These are phyloP conservation scores for Maccullochella peelii DNA, from an alignment of 2,113 vertebrate genomes.

Conservation along the genomic window DNA sequence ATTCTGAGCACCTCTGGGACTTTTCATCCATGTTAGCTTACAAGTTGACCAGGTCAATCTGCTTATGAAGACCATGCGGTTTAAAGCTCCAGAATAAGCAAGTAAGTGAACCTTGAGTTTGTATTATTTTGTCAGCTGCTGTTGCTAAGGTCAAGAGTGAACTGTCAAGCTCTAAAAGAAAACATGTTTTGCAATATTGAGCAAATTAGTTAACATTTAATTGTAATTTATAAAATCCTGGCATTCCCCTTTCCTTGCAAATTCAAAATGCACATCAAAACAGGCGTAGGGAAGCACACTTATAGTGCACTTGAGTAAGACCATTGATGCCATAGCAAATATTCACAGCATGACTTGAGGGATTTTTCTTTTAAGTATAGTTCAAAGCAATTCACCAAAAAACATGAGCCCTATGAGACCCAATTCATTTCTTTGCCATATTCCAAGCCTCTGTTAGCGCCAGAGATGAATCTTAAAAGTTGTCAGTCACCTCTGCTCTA, in stretches of 20 bases:
- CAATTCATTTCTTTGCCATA: conserved; percentile 59
- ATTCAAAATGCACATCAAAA: conserved; percentile 45
- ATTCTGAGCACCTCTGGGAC: background rate
- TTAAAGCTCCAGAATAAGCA: background rate
- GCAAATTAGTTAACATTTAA: background rate
- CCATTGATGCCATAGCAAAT: conserved; percentile 54
- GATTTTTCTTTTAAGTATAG: conserved; percentile 70
- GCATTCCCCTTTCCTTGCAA: background rate
- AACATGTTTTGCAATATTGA: background rate
- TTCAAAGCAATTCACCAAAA: conserved; percentile 63
- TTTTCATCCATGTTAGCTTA: background rate
- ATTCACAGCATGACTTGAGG: conserved; percentile 64
- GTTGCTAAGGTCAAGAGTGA: background rate
- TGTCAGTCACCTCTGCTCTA: conserved; percentile 73
- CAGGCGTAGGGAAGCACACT: conserved; percentile 25
- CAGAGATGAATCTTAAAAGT: conserved; percentile 51
- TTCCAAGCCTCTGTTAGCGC: conserved; percentile 62
- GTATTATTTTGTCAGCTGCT: background rate
- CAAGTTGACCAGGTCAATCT: background rate
- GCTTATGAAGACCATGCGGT: background rate
- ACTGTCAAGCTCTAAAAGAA: background rate
- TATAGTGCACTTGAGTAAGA: conserved; percentile 43
- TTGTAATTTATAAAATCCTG: background rate
- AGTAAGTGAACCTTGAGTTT: background rate
- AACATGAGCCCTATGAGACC: conserved; percentile 57